Conservation (phyloP, 2,888 invertebrate genomes). For the Epirrhoe alternata region DNA sequence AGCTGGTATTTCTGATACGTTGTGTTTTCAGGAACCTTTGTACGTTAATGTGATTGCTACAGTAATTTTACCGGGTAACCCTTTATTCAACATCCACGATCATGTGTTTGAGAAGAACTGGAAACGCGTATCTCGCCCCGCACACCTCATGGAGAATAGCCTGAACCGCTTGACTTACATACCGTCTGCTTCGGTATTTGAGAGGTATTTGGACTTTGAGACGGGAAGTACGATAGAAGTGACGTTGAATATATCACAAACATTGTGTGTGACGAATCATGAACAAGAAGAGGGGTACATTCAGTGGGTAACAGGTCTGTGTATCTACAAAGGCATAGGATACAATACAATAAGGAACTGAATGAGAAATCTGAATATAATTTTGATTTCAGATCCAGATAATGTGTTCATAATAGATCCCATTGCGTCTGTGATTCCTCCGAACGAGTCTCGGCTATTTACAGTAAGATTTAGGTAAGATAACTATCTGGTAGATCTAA, state of each 20-base stretch:
- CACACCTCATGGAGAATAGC: slow-evolving; percentile 77
- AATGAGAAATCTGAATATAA: background rate
- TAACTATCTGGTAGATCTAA: background rate
- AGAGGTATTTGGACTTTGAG: slow-evolving; percentile 74
- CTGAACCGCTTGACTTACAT: slow-evolving; percentile 66
- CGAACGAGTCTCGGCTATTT: slow-evolving; percentile 75
- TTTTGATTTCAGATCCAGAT: slow-evolving; percentile 70
- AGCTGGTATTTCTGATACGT: background rate
- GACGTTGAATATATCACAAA: slow-evolving; percentile 76
- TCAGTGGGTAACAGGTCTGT: slow-evolving; percentile 75
- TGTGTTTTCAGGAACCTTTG: slow-evolving; percentile 67
- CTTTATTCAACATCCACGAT: slow-evolving; percentile 61
- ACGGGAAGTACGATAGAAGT: slow-evolving; percentile 67
- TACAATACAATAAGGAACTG: background rate
- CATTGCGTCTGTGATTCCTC: slow-evolving; percentile 65
- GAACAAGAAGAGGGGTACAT: slow-evolving; percentile 70
- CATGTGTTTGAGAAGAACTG: slow-evolving; percentile 67
- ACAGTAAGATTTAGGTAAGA: slow-evolving; percentile 75
- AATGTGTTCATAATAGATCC: slow-evolving; percentile 75
- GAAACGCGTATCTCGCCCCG: slow-evolving; percentile 61
- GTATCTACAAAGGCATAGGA: background rate
- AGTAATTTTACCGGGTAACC: slow-evolving; percentile 66
- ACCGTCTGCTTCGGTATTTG: slow-evolving; percentile 74
- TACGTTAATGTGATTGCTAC: slow-evolving; percentile 68
- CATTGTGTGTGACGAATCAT: slow-evolving; percentile 77